phyloP scores from a whole-genome alignment of 2,888 invertebrate genomes.

The Endotricha flammealis region DNA sequence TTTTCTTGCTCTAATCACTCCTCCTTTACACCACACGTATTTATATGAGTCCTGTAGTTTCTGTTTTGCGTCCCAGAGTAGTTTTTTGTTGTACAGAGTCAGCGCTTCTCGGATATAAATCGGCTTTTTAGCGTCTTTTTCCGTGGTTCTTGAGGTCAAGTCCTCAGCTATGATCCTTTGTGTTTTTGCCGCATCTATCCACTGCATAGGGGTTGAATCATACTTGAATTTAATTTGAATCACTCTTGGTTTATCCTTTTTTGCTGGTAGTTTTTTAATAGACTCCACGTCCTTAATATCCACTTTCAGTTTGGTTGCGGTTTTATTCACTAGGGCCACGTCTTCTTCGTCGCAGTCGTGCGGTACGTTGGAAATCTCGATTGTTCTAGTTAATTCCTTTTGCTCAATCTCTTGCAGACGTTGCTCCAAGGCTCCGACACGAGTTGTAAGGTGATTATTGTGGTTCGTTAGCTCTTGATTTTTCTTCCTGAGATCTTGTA shows the following conservation, averaged over 20 bases:
- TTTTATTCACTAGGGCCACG: no score
- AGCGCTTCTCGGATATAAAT: slow-evolving; percentile 3
- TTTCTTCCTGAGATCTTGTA: slow-evolving; percentile 10
- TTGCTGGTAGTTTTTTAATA: no score
- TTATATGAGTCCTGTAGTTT: not conserved
- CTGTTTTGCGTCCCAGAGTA: not conserved
- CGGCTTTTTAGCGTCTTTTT: not conserved
- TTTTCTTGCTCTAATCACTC: slow-evolving; percentile 1
- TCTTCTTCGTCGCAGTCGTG: slow-evolving; percentile 2
- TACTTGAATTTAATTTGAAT: no score
- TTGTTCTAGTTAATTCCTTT: slow-evolving; percentile 5
- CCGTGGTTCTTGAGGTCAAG: no score
- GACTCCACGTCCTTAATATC: no score
- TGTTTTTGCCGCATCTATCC: no score
- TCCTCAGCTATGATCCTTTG: no score
- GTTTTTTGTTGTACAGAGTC: slow-evolving; percentile 1
- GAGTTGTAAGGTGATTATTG: slow-evolving; percentile 11
- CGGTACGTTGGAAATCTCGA: slow-evolving; percentile 14
- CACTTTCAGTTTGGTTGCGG: no score
- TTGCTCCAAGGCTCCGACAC: slow-evolving; percentile 17
- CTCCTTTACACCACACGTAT: slow-evolving; percentile 4
- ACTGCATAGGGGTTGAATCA: no score
- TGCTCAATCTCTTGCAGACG: slow-evolving; percentile 18
- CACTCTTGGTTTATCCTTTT: no score
- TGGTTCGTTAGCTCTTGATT: slow-evolving; percentile 10